Base-by-base conservation (phyloP, 2,888 invertebrate genomes). In the Drosophila paramelanica region DNA sequence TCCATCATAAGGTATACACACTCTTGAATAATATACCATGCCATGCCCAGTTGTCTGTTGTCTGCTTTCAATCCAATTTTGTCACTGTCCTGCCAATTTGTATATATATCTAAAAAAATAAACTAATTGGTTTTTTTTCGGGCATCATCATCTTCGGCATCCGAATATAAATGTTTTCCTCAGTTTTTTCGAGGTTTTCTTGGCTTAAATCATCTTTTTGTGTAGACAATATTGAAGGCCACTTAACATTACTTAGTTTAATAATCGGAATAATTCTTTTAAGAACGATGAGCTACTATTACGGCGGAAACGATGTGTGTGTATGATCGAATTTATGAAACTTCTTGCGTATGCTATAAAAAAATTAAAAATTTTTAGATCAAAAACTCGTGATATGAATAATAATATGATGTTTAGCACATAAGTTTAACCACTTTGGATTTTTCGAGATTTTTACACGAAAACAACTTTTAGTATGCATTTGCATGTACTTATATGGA, bases 351-450 rank as follows among this genome's bases (percentile, higher is more conserved):
- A 10, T 31, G 31, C 31, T 31, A 31, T 31, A 31, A 8, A 5
- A 7, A 46, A 45, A 45, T 25, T 25, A 2, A 17, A 38, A 11
- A 38, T 14, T 36, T 13, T 41, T 41, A 25, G 14, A 25, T 10
- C 11, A 49, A 11, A 41, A 38, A 27, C 27, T 53, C 20, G 45
- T 60, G 45, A 60, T 45, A 39, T n/a, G 47, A 14, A 41, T 13
- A 5, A 52, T 43, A 47, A 20, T 39, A 20, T 27, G 25, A 43
- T 33, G 36, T 45, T 45, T 11, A 52, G 43, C 59, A 52, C n/a
- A 38, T 27, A 38, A 43, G 20, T 49, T 25, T n/a, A 36, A 33
- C 11, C 20, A 3, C 23, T 36, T 50, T n/a, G 13, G 23, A 36
- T 27, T 43, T 33, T 25, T 14, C 27, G 27, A 10, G 2, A 2